A percentile compares a stretch with the other conserved stretches of the same genome.
Evolutionary conservation across 2,113 vertebrate species (phyloP).

Genomic region (Dipodomys merriami): DNA sequence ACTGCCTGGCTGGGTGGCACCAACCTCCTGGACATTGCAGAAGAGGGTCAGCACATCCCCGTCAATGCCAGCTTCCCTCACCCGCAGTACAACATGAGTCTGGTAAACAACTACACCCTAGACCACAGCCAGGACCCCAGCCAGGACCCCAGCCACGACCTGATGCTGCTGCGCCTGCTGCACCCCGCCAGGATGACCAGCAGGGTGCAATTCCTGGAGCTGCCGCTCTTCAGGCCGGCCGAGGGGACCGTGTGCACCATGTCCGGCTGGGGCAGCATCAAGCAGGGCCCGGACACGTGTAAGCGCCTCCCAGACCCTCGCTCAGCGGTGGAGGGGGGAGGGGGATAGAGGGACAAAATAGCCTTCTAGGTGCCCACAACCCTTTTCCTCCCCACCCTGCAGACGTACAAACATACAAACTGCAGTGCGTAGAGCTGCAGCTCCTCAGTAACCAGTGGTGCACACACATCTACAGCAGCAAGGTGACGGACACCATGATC

Average conservation of each 20-base stretch:
- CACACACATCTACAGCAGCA: not conserved
- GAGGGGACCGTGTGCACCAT: not conserved
- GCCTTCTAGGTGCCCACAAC: not conserved
- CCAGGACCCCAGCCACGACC: conserved; percentile 29
- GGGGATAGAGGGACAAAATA: too few relatives aligned
- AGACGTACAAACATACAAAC: not conserved
- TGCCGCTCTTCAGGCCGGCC: not conserved
- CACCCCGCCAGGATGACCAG: not conserved
- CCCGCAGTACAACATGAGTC: not conserved
- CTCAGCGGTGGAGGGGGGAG: too few relatives aligned
- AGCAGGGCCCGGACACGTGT: accelerated
- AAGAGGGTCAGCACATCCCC: accelerated
- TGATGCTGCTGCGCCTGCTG: conserved; percentile 30
- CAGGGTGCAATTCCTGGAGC: accelerated
- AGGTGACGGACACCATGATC: conserved; percentile 85
- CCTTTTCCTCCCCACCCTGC: not conserved
- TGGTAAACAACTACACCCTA: not conserved
- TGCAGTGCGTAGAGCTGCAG: not conserved
- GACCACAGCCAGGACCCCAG: accelerated
- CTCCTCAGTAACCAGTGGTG: too few relatives aligned
- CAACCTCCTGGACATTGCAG: not conserved
- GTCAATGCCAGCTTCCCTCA: not conserved
- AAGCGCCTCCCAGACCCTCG: not conserved
- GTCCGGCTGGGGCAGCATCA: conserved; percentile 52
- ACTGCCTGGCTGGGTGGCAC: conserved; percentile 43